Percentiles rank a stretch among this genome's conserved stretches.
Conservation (phyloP, 2,113 vertebrate genomes). For the Chauna torquata region DNA sequence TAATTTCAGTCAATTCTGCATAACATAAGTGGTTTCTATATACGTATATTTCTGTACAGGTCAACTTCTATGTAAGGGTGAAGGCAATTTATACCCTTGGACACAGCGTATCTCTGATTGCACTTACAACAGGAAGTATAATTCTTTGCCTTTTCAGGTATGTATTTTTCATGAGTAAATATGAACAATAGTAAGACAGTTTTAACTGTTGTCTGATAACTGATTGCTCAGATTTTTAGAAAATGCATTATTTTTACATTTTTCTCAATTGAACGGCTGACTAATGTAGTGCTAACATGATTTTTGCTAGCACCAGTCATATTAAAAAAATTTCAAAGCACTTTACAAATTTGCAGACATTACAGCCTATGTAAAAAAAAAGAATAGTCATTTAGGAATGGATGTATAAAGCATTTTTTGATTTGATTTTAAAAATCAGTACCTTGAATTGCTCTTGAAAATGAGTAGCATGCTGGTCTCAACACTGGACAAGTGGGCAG, state of each 20-base stretch:
- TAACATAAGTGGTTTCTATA: neutral
- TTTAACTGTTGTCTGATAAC: neutral
- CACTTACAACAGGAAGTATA: conserved; percentile 86
- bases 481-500: neutral
- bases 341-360: neutral
- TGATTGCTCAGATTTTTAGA: neutral
- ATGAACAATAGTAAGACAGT: neutral
- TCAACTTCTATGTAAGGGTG: conserved; percentile 86
- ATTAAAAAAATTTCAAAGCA: neutral
- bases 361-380: neutral
- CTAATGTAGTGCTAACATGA: neutral
- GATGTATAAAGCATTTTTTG: neutral
- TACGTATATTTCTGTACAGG: conserved; percentile 68
- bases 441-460: conserved; percentile 1
- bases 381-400: neutral
- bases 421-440: neutral
- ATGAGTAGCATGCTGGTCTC: neutral
- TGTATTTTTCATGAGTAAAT: conserved; percentile 1
- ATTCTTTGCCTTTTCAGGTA: conserved; percentile 90
- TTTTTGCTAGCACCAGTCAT: neutral
- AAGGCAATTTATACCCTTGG: conserved; percentile 90
- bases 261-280: neutral
- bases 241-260: neutral
- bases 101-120: conserved; percentile 88
- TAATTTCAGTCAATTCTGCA: neutral